Base-by-base conservation (phyloP, 2,797 vertebrate genomes). In the Chiloscyllium punctatum region DNA sequence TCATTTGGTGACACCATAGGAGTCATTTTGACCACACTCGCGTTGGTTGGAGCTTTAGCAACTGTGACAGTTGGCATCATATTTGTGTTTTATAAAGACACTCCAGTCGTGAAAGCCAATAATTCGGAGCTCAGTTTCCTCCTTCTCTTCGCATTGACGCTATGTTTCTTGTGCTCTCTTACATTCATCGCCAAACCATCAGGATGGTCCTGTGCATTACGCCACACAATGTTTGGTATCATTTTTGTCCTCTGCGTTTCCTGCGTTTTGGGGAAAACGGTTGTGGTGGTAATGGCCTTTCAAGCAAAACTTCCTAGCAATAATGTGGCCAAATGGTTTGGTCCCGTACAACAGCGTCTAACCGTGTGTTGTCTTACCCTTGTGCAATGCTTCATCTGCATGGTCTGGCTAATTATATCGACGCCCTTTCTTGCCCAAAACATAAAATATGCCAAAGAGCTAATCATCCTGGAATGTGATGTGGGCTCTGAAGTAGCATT, bases 391-490 rank as follows among this genome's bases (percentile, higher is more conserved):
- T 48, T 48, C 42, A 48, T 1, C 42, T 48, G 42, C 95, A 91
- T 97, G 23, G 82, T 97, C 51, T 98, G 97, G 97, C 96, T 98
- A 90, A 96, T 96, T 79, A 96, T 96, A 33, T 96, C 96, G 3
- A 97, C 97, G 84, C 97, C 97, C 0, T 97, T 97, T 94, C 97
- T 97, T 0, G 96, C 96, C 1, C 97, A 96, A 96, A 97, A 97
- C 66, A 91, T 97, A 5, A 96, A 96, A 0, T 95, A 96, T 37
- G 97, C 96, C 7, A 97, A 97, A 16, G 96, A 97, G 37, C 97
- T 97, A 96, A 97, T 98, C 0, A 97, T 97, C 92, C 95, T 98
- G 57, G 97, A 97, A 86, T 98, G 97, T 95, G 95, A 96, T 87
- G 95, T 98, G 0, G 97, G 97, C 0, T 97, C 97, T 96, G 13